phyloP scores from a whole-genome alignment of 2,888 invertebrate species.

The Malthinus flaveolus region DNA sequence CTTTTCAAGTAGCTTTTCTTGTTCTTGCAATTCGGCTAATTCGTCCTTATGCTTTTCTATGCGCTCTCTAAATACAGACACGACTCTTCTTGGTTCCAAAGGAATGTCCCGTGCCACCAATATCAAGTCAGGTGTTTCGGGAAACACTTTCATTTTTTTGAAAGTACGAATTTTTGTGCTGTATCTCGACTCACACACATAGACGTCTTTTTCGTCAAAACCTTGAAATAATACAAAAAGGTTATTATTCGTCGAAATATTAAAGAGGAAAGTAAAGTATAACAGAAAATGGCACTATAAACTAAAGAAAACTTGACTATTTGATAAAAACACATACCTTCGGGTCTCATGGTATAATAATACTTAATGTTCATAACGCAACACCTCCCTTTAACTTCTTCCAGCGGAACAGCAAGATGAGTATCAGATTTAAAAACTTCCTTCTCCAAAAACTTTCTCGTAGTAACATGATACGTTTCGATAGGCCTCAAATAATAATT shows the following conservation, averaged over 20 bases:
- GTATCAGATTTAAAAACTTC: conserved; percentile 96
- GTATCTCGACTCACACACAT: conserved; percentile 96
- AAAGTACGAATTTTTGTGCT: conserved; percentile 83
- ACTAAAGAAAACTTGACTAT: too few relatives aligned
- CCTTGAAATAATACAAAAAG: conserved; percentile 52
- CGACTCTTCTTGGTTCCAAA: conserved; percentile 82
- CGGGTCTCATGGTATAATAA: conserved; percentile 87
- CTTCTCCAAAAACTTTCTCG: conserved; percentile 93
- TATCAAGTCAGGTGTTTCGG: conserved; percentile 64
- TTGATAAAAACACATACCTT: conserved; percentile 56
- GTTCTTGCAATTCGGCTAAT: conserved; percentile 79
- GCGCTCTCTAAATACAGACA: conserved; percentile 91
- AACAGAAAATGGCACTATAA: too few relatives aligned
- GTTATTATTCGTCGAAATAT: too few relatives aligned
- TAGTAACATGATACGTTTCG: conserved; percentile 95
- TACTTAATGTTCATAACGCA: conserved; percentile 93
- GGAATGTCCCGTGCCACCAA: conserved; percentile 71
- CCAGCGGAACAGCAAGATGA: conserved; percentile 80
- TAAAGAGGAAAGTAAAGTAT: too few relatives aligned
- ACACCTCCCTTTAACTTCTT: conserved; percentile 85
- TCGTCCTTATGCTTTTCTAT: conserved; percentile 90
- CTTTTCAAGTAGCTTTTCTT: conserved; percentile 82
- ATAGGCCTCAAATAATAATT: conserved; percentile 89
- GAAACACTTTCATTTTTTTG: conserved; percentile 90
- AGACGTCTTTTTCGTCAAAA: conserved; percentile 90